Percentiles rank a stretch among this genome's conserved stretches.
Evolutionary conservation across 2,113 vertebrate genomes (phyloP).

Genomic region (Lycaon pictus): DNA sequence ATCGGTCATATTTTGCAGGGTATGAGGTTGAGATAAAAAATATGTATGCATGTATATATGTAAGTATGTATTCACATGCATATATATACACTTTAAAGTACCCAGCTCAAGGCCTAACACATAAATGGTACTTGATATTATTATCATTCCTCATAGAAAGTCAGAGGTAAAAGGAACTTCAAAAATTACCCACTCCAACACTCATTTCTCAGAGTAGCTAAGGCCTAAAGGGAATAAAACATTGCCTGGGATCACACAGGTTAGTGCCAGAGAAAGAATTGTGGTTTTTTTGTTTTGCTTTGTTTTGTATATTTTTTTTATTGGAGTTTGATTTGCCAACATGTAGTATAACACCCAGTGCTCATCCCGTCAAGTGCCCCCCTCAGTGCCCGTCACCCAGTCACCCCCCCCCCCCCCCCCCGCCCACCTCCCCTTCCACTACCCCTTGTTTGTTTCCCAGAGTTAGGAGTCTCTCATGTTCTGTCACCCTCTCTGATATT

Average conservation of each 20-base stretch:
- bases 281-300: neutral
- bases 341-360: no score
- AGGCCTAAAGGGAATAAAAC: neutral
- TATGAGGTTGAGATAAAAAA: no score
- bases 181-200: neutral
- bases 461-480: no score
- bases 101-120: neutral
- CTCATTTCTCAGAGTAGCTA: neutral
- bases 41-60: neutral
- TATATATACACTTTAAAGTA: neutral
- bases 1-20: neutral
- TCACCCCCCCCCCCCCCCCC: no score
- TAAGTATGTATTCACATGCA: neutral
- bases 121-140: neutral
- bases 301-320: no score
- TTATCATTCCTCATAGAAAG: conserved; percentile 9
- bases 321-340: no score
- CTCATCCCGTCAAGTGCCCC: no score
- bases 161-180: neutral
- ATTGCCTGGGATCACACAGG: neutral
- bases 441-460: no score
- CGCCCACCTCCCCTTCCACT: no score
- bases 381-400: no score
- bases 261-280: neutral
- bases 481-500: no score